Percentiles rank a stretch among this genome's conserved stretches.
Evolutionary conservation across 1,140 invertebrate genomes (phyloP).

Genomic region (Periplaneta americana): DNA sequence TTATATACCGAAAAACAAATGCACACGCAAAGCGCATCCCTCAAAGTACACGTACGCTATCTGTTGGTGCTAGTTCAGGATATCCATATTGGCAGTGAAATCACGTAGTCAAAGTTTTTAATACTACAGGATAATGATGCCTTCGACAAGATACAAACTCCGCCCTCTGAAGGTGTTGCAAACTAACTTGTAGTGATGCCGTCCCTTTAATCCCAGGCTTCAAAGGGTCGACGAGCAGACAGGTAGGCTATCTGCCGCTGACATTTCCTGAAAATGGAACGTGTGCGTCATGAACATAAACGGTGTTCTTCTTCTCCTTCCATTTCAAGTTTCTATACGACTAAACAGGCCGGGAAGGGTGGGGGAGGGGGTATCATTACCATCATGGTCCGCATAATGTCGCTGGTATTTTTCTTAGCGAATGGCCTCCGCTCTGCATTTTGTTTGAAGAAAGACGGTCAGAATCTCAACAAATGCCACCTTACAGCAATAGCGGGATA

Average conservation of each 20-base stretch:
- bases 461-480: not conserved
- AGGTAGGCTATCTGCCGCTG: not conserved
- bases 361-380: not conserved
- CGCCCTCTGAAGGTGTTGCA: too few species aligned
- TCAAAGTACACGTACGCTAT: too few species aligned
- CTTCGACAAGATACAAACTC: too few species aligned
- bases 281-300: not conserved
- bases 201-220: too few species aligned
- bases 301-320: not conserved
- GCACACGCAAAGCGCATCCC: too few species aligned
- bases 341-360: not conserved
- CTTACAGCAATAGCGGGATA: not conserved
- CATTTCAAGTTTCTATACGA: not conserved
- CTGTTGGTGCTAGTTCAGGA: too few species aligned
- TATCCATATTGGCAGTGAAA: too few species aligned
- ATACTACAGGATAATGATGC: too few species aligned
- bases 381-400: not conserved
- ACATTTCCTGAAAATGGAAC: not conserved
- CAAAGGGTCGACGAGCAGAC: too few species aligned
- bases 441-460: not conserved
- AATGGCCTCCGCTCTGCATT: not conserved
- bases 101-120: too few species aligned
- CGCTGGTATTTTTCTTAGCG: not conserved
- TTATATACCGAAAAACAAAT: too few species aligned
- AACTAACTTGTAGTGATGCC: too few species aligned